Conservation (phyloP, 2,797 vertebrate species). For the Scolopax rusticola region DNA sequence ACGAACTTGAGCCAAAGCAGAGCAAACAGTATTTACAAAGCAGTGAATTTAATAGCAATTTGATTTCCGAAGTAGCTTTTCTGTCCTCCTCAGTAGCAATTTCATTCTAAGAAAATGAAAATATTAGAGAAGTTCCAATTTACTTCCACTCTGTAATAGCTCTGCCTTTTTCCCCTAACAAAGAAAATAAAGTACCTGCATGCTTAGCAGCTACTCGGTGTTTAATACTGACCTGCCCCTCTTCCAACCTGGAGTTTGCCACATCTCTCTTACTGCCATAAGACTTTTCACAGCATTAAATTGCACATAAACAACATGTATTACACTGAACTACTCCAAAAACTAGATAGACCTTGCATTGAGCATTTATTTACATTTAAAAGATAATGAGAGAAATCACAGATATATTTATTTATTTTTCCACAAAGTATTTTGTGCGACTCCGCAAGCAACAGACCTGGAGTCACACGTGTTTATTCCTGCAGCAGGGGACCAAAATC, state of each 20-base stretch:
- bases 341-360: not conserved
- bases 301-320: fast-evolving
- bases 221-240: not conserved
- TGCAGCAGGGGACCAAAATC: not conserved
- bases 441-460: not conserved
- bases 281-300: not conserved
- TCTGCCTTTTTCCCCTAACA: not conserved
- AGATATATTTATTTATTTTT: not conserved
- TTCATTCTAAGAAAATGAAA: not conserved
- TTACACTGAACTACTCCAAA: not conserved
- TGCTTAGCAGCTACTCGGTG: not conserved
- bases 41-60: not conserved
- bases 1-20: not conserved
- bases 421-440: not conserved
- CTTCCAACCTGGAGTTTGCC: not conserved
- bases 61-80: not conserved
- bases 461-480: not conserved
- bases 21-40: not conserved
- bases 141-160: not conserved
- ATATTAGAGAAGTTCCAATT: not conserved
- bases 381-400: not conserved
- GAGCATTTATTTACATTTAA: not conserved
- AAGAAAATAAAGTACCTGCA: not conserved
- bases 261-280: not conserved
- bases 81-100: fast-evolving